These are phyloP conservation scores for Coregonus ussuriensis DNA, from an alignment of 2,797 vertebrate species.

Conservation along the genomic window DNA sequence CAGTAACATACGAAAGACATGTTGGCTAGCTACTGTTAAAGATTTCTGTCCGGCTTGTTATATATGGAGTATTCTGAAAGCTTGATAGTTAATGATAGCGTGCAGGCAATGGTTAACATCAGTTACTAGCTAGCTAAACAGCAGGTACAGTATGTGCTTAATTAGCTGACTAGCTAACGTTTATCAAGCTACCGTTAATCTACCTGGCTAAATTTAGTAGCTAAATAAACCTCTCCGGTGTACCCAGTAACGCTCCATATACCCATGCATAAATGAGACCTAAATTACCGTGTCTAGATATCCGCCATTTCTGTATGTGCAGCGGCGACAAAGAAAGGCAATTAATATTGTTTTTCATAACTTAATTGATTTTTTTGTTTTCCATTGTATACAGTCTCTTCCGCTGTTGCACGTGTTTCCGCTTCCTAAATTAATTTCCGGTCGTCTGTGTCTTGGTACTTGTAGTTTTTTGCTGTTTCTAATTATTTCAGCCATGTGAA, in stretches of 20 bases:
- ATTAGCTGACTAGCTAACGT: constrained; percentile 52
- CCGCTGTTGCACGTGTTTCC: constrained; percentile 60
- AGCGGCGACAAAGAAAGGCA: constrained; percentile 82
- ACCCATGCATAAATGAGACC: constrained; percentile 27
- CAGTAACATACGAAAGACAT: too few relatives aligned
- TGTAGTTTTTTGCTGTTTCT: constrained; percentile 47
- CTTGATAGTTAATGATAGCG: not conserved
- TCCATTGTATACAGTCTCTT: constrained; percentile 63
- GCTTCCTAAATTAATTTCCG: constrained; percentile 63
- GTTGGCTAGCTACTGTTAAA: too few relatives aligned
- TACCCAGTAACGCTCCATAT: constrained; percentile 29
- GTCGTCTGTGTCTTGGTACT: constrained; percentile 36
- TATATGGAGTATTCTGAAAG: not conserved
- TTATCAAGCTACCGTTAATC: constrained; percentile 56
- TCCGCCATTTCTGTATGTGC: constrained; percentile 79
- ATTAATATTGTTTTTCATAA: constrained; percentile 86
- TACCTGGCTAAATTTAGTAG: constrained; percentile 56
- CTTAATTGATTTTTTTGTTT: constrained; percentile 84
- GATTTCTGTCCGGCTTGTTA: too few relatives aligned
- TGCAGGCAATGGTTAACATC: not conserved
- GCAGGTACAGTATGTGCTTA: constrained; percentile 16
- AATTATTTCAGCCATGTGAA: not conserved
- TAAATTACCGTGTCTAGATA: constrained; percentile 54
- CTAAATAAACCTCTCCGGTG: constrained; percentile 55
- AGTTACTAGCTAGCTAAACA: constrained; percentile 2